phyloP scores from a whole-genome alignment of 2,113 vertebrate genomes.

The Hippocampus barbouri region DNA sequence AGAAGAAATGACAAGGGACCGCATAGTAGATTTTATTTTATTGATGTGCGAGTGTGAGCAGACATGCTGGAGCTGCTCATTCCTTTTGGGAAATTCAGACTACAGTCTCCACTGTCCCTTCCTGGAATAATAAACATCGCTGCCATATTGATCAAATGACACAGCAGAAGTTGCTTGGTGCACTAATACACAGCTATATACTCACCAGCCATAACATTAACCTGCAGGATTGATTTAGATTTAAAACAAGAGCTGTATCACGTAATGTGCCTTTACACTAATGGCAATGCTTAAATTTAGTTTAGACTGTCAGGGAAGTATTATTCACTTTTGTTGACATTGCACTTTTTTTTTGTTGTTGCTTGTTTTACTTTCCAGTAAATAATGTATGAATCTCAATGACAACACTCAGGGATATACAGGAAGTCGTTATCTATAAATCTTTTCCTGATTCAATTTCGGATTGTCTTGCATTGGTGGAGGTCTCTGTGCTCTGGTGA shows the following conservation, averaged over 20 bases:
- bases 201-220: background rate
- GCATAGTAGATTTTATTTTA: conserved; percentile 12
- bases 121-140: conserved; percentile 57
- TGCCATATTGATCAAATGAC: conserved; percentile 61
- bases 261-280: background rate
- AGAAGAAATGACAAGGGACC: background rate
- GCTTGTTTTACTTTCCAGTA: background rate
- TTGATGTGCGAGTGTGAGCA: conserved; percentile 28
- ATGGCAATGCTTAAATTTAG: background rate
- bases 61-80: conserved; percentile 14
- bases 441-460: background rate
- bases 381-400: background rate
- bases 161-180: conserved; percentile 36
- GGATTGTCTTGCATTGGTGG: background rate
- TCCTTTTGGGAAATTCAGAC: conserved; percentile 30
- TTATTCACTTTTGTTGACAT: background rate
- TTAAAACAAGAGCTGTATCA: background rate
- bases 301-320: background rate
- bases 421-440: background rate
- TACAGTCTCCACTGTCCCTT: conserved; percentile 33
- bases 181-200: conserved; percentile 33
- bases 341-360: background rate
- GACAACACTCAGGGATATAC: background rate
- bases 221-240: background rate
- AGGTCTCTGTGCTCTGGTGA: background rate